Base-by-base conservation (phyloP, 2,797 vertebrate species). In the Hybognathus amarus region DNA sequence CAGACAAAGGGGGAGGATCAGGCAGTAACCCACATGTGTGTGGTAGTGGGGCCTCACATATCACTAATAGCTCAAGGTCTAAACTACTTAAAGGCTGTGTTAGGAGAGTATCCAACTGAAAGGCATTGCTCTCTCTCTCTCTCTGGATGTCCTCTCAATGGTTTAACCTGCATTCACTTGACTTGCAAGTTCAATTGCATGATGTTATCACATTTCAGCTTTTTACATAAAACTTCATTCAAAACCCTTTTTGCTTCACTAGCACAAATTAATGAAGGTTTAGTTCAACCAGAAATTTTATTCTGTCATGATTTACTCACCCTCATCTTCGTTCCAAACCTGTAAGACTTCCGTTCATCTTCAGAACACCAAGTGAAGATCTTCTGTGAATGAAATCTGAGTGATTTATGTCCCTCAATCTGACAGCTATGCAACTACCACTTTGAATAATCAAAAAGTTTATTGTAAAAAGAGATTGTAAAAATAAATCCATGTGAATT, bases 31-130 rank as follows among this genome's bases (percentile, higher is more conserved):
- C 66, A 56, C 63, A 36, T 80, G 24, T 69, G 36, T 80, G 59
- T 70, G 27, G 63, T 36, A 91, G 89, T 91, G 89, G 91, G 92
- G 93, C 94, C 94, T 92, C 91, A 89, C 90, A 89, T 33, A 86
- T 76, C 24, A 80, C 90, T 91, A 91, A 93, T 92, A 83, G 89
- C 92, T 92, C 86, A 89, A 82, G 93, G 92, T 92, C 91, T n/a
- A 90, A 85, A 79, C 76, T 77, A 87, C 88, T 92, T 92, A 90
- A 92, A 92, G 80, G 85, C 78, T 85, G 89, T 87, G 87, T 89
- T 78, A 90, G 87, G 90, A 88, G 63, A 85, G 88, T 10, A 42
- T 63, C 59, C 59, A 17, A 40, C 47, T 38, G 8, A 54, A 24
- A 30, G 11, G 24, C 47, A 45, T 56, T 45, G 1, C 30, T 2